phyloP scores from a whole-genome alignment of 2,113 vertebrate genomes.

The Carettochelys insculpta region DNA sequence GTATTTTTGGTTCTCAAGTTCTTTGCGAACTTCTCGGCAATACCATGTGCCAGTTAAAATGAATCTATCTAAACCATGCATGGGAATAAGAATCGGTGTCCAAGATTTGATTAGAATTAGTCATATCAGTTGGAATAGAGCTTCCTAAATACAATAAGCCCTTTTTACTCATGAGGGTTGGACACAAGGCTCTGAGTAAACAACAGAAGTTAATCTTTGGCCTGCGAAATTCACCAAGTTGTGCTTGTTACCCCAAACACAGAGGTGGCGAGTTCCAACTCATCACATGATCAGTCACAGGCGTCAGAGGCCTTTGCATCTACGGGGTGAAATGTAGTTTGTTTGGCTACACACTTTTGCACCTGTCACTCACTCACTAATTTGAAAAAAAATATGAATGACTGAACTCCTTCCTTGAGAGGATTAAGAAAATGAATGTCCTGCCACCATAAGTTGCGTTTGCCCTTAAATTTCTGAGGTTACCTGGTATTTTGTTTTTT shows the following conservation, averaged over 20 bases:
- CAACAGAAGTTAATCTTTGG: slow-evolving; percentile 41
- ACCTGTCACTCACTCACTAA: slow-evolving; percentile 32
- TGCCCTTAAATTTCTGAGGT: not conserved
- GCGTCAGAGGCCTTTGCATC: slow-evolving; percentile 33
- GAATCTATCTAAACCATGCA: not conserved
- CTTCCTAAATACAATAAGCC: not conserved
- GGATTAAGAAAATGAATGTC: not conserved
- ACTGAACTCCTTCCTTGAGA: slow-evolving; percentile 9
- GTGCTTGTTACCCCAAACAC: slow-evolving; percentile 49
- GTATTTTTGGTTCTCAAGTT: not conserved
- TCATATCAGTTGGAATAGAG: not conserved
- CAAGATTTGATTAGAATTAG: not conserved
- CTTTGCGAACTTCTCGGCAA: not conserved
- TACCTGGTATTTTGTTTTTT: not conserved
- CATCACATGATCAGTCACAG: slow-evolving; percentile 69
- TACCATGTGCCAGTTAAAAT: not conserved
- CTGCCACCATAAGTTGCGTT: not conserved
- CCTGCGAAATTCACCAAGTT: slow-evolving; percentile 31
- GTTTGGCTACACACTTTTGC: slow-evolving; percentile 39
- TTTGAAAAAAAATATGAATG: slow-evolving; percentile 47
- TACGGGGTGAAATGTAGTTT: slow-evolving; percentile 20
- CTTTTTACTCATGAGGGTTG: slow-evolving; percentile 29
- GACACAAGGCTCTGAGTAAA: not conserved
- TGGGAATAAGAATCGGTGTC: not conserved
- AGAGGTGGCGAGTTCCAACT: slow-evolving; percentile 66